Conservation (phyloP, 2,113 vertebrate genomes). For the Petroica traversi region DNA sequence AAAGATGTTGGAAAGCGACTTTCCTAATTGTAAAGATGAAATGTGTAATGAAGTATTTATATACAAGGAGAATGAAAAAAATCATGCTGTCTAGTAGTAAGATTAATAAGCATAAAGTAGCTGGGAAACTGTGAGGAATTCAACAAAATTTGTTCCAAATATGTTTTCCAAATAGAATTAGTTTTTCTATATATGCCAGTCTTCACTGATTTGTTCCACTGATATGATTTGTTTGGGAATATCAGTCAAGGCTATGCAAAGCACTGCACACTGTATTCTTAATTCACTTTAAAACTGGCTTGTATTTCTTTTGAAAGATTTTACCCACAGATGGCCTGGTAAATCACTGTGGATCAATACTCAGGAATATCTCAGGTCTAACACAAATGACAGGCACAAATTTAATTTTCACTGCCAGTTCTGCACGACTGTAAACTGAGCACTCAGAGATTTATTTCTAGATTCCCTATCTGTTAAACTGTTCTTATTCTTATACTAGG, state of each 20-base stretch:
- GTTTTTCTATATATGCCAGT: background rate
- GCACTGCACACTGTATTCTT: background rate
- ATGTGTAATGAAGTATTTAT: background rate
- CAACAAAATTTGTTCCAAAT: background rate
- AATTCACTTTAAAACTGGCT: background rate
- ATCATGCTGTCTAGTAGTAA: background rate
- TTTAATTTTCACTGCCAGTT: background rate
- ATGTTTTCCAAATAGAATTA: background rate
- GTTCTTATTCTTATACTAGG: background rate
- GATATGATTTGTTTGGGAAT: background rate
- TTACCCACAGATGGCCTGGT: background rate
- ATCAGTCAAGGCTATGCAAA: background rate
- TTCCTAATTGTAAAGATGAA: background rate
- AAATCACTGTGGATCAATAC: background rate
- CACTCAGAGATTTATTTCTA: background rate
- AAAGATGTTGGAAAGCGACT: background rate
- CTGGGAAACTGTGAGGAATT: background rate
- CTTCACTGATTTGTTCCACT: background rate
- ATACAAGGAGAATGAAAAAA: background rate
- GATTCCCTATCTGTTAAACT: background rate
- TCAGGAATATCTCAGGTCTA: background rate
- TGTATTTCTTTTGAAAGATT: background rate
- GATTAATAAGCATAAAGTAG: background rate
- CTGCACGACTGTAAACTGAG: rapidly evolving
- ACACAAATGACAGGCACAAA: background rate